Base-by-base conservation (phyloP, 2,113 vertebrate genomes). In the Onychostruthus taczanowskii region DNA sequence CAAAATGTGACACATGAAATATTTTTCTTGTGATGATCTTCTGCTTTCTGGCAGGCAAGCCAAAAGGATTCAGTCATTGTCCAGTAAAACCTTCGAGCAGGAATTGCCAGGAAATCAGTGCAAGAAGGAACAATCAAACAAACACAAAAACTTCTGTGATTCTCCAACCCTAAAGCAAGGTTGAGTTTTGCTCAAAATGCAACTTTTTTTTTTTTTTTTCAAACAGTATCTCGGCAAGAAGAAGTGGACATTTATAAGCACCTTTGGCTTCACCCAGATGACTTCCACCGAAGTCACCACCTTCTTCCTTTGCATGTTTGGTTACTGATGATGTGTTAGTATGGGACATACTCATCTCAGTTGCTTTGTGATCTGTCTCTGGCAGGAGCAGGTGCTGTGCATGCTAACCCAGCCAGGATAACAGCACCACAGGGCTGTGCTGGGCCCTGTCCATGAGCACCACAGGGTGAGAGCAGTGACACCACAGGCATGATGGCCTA, bases 1-100 rank as follows among this genome's bases (percentile, higher is more conserved):
- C 53, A 91, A 80, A 91, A 91, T 4, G 7, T 43, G 87, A 80
- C 64, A 67, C 4, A 33, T 43, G 21, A 91, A 68, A 56, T 70
- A 67, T 59, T 94, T 87, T 49, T 39, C 80, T 95, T 84, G 35
- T 47, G 55, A 87, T n/a, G 43, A 82, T 44, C 63, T 75, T 44
- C 63, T 75, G 92, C 79, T 95, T 95, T 93, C 68, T 97, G 96
- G 90, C 91, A 96, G 58, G 39, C 69, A 81, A 82, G 64, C 62
- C 75, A 90, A 88, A 81, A 85, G 49, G 43, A 72, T 85, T 89
- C 75, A 59, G 74, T 67, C 59, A 35, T 44, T 92, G 74, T 76
- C 83, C 88, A 46, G 75, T 49, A 86, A 96, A 87, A 59, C 74
- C 47, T 91, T 96, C 86, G 49, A 85, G 61, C 33, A 77, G 62